Conservation (phyloP, 1,140 invertebrate genomes). For the Drosophila pectinifera region DNA sequence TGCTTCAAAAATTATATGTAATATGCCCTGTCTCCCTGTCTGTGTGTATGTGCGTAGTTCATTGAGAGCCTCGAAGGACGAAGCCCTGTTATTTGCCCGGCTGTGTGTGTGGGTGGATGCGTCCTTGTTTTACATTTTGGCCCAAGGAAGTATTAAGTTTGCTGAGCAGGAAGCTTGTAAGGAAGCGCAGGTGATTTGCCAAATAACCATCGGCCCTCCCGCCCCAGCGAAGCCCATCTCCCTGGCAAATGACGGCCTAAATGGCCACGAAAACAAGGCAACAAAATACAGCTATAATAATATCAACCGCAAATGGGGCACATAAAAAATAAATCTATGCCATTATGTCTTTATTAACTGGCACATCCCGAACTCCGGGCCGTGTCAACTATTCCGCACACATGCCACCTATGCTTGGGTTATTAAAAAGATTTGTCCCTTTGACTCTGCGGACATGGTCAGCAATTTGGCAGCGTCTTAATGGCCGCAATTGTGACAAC, state of each 20-base stretch:
- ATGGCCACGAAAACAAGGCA: conserved; percentile 58
- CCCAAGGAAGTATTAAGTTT: conserved; percentile 76
- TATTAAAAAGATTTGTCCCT: conserved; percentile 82
- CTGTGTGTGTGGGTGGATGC: conserved; percentile 23
- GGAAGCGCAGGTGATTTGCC: conserved; percentile 81
- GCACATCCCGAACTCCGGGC: conserved; percentile 24
- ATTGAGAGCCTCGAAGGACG: conserved; percentile 57
- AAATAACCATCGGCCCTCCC: conserved; percentile 59
- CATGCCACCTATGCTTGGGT: conserved; percentile 56
- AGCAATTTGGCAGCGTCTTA: conserved; percentile 74
- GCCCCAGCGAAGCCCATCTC: conserved; percentile 22
- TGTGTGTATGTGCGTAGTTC: conserved; percentile 53
- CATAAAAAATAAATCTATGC: conserved; percentile 79
- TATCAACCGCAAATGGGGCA: conserved; percentile 72
- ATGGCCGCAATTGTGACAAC: conserved; percentile 70
- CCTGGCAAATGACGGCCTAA: conserved; percentile 70
- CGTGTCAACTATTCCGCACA: conserved; percentile 68
- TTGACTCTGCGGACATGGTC: conserved; percentile 53
- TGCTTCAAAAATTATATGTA: conserved; percentile 66
- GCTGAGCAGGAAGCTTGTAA: conserved; percentile 74
- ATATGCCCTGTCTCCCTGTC: conserved; percentile 23
- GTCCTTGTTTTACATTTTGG: conserved; percentile 64
- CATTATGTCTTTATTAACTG: conserved; percentile 83
- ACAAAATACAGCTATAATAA: conserved; percentile 65
- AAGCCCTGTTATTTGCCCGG: conserved; percentile 35